A percentile compares a stretch with the other conserved stretches of the same genome.
Conservation (phyloP, 2,888 invertebrate genomes). For the Eupithecia insigniata region DNA sequence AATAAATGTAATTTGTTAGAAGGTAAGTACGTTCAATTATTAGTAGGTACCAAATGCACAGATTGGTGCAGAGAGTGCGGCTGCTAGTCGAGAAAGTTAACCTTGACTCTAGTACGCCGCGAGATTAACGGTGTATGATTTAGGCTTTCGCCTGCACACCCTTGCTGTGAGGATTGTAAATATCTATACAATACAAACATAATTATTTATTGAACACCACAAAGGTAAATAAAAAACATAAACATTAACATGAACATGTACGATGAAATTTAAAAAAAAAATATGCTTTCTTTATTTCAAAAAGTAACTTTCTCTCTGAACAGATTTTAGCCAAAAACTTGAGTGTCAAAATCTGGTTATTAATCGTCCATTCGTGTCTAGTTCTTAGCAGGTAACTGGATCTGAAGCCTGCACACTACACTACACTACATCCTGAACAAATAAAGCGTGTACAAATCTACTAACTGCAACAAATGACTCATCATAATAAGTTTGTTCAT, state of each 20-base stretch:
- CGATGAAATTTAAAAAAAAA: no score
- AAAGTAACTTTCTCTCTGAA: neutral
- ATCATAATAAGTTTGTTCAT: slow-evolving; percentile 56
- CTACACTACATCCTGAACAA: slow-evolving; percentile 41
- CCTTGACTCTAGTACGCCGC: slow-evolving; percentile 68
- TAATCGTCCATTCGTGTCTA: no score
- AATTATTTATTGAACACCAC: no score
- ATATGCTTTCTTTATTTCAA: neutral
- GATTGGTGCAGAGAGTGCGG: slow-evolving; percentile 30
- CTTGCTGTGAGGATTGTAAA: neutral
- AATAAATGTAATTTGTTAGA: no score
- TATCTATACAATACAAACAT: neutral
- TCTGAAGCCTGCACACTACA: slow-evolving; percentile 5
- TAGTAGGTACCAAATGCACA: neutral
- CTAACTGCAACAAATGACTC: slow-evolving; percentile 56
- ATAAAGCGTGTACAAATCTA: slow-evolving; percentile 50
- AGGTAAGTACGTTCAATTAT: neutral
- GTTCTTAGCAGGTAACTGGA: neutral
- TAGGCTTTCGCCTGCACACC: slow-evolving; percentile 67
- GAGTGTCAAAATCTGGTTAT: neutral
- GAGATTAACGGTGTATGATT: slow-evolving; percentile 58
- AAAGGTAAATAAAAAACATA: no score
- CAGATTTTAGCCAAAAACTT: neutral
- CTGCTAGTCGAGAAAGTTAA: slow-evolving; percentile 75
- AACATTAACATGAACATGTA: no score